Percentiles rank a stretch among this genome's conserved stretches.
phyloP scores from a whole-genome alignment of 2,797 vertebrate species.

The Octomys mimax region DNA sequence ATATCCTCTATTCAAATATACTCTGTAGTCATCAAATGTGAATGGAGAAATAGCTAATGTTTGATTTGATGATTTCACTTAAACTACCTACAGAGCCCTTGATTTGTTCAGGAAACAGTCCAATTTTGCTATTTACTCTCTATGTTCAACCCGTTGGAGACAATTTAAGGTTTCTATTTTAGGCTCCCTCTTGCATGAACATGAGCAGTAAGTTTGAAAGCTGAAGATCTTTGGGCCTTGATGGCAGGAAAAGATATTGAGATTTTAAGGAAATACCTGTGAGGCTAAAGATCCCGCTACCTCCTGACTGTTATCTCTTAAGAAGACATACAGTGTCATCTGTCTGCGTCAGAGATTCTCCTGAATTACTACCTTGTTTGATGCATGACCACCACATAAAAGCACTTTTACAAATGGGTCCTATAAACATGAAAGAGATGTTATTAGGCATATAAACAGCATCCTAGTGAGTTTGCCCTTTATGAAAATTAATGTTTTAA shows the following conservation, averaged over 20 bases:
- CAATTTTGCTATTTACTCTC: neutral
- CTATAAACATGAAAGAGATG: neutral
- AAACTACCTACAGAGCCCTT: neutral
- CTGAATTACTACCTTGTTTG: neutral
- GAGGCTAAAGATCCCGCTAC: neutral
- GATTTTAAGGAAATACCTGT: neutral
- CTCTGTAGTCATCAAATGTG: neutral
- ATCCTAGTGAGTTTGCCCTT: neutral
- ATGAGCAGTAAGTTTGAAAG: neutral
- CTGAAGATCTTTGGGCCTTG: neutral
- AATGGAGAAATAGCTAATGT: neutral
- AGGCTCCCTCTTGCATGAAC: neutral
- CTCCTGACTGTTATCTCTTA: neutral
- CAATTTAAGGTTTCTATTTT: neutral
- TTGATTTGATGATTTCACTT: constrained; percentile 18
- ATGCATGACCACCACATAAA: neutral
- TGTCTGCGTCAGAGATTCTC: neutral
- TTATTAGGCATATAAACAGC: neutral
- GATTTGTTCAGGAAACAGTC: neutral
- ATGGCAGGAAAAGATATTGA: neutral
- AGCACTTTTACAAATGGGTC: neutral
- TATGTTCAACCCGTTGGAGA: neutral
- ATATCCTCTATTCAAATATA: neutral
- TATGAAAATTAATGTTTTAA: neutral
- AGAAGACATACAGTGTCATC: neutral